Evolutionary conservation across 2,113 vertebrate genomes (phyloP), one percentile per base, ranked within the genome.

Genomic region (Halichoerus grypus): DNA sequence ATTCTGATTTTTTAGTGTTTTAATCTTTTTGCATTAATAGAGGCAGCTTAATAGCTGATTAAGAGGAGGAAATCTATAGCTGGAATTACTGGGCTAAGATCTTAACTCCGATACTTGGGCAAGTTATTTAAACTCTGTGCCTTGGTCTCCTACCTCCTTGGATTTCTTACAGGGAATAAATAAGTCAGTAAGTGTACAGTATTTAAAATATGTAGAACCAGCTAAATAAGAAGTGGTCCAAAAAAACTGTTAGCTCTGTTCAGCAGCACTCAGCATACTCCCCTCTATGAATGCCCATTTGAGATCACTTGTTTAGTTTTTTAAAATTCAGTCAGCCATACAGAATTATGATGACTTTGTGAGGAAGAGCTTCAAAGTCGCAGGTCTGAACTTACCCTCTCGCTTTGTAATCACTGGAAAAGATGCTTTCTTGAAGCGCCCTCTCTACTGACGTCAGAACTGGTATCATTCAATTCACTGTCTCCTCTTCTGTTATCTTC

Each of bases 401-500:
- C 97, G 88, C 91, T 98, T 98, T 42, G 99, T 98, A 26, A 97
- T 98, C 76, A 98, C 98, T 77, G 98, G 97, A 69, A 94, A 98
- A 84, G 97, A 96, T 96, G 88, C 88, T 67, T 98, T 99, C 94
- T 98, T 99, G 57, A 98, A 95, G 84, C 96, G 98, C 33, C 98
- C 31, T 99, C 98, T 28, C 97, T 97, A 28, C 98, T 98, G 95
- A 97, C 96, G 92, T 98, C 97, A 18, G 98, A 99, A 97, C 98
- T 98, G 16, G 98, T 99, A 97, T 99, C 99, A 72, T 99, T 99
- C 97, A 98, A 99, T 97, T 99, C 98, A 46, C 98, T 98, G 95
- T 99, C 98, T 97, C 98, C 97, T 99, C 99, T 99, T 28, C 98
- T 98, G 26, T 98, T 99, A 98, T 98, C 99, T 98, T 99, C 99